Evolutionary conservation across 1,140 invertebrate species (phyloP), one percentile per base, ranked within the genome.

Genomic region (Papilio dardanus): DNA sequence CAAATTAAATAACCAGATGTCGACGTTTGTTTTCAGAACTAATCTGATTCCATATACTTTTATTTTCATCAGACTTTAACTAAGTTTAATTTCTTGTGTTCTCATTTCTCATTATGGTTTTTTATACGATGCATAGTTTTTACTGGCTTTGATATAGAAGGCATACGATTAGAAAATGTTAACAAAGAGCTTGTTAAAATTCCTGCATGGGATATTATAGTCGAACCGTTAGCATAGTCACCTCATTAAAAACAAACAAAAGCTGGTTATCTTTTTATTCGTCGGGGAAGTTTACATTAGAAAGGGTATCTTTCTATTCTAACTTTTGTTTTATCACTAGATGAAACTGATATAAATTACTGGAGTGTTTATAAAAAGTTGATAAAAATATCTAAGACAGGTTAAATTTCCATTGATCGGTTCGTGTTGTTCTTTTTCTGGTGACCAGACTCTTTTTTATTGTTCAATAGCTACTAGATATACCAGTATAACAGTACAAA

Each of bases 111-210:
- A 69, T 42, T 42, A 21, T 68, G 14, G 21, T 68, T 68, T 68
- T 65, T 71, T 37, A 62, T 30, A 74, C 33, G 31, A 35, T 21
- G 67, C 21, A 69, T 69, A 69, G 35, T 40, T 69, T 66, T 42
- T 68, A 24, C 33, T 69, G 19, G 19, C 19, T 66, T 19, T 16
- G 33, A 42, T 69, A 19, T 28, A 68, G 54, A n/a, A 42, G 50
- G 58, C 65, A 74, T 12, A 67, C 69, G 76, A 81, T 77, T 79
- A 79, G 71, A 69, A 74, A 76, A 76, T 80, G 77, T 80, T 83
- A 85, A 88, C 89, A 88, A 92, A 85, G 84, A 79, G 82, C 90
- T 92, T 90, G 90, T 91, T 92, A 92, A 91, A 86, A 91, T 92
- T 89, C 88, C 87, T 89, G 77, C 71, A 86, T 76, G 76, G 76